A percentile compares a stretch with the other conserved stretches of the same genome.
phyloP scores from a whole-genome alignment of 30 jellyfish, hydroid and myxozoan species.

The Aurelia aurita complex sp. Pacific region DNA sequence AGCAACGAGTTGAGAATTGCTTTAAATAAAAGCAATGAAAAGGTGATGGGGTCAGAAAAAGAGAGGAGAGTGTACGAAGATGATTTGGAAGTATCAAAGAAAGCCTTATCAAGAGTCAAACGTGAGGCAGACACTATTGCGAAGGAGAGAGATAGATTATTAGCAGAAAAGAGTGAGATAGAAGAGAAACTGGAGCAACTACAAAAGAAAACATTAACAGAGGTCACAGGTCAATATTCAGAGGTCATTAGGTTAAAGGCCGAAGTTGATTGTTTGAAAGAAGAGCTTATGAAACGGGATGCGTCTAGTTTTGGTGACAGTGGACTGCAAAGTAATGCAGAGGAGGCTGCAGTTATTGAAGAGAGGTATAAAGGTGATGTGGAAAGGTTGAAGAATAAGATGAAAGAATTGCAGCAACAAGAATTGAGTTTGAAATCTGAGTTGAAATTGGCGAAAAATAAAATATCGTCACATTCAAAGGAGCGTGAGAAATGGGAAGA shows the following conservation, averaged over 20 bases:
- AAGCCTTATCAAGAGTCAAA: conserved; percentile 20
- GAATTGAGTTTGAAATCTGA: conserved; percentile 65
- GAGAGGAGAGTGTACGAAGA: conserved; percentile 50
- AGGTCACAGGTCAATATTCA: conserved; percentile 71
- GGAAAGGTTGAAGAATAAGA: conserved; percentile 16
- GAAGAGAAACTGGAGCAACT: conserved; percentile 52
- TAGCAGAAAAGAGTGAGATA: conserved; percentile 12
- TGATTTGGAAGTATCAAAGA: conserved; percentile 27
- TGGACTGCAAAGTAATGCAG: not conserved
- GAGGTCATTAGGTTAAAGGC: conserved; percentile 76
- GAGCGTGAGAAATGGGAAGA: conserved; percentile 81
- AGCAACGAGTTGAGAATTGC: conserved; percentile 19
- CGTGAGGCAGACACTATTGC: conserved; percentile 33
- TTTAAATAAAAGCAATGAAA: conserved; percentile 36
- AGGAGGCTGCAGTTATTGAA: conserved; percentile 12
- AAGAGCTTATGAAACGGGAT: conserved; percentile 40
- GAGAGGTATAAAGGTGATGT: conserved; percentile 26
- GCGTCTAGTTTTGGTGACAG: not conserved
- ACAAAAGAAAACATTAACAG: conserved; percentile 63
- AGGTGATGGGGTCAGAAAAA: conserved; percentile 4
- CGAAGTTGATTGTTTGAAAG: conserved; percentile 68
- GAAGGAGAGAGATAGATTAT: conserved; percentile 37
- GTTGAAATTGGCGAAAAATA: conserved; percentile 34
- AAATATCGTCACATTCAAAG: conserved; percentile 21
- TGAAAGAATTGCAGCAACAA: conserved; percentile 26